A percentile compares a stretch with the other conserved stretches of the same genome.
These are phyloP conservation scores for Tinamus guttatus DNA, from an alignment of 2,113 vertebrate genomes.

Conservation along the genomic window DNA sequence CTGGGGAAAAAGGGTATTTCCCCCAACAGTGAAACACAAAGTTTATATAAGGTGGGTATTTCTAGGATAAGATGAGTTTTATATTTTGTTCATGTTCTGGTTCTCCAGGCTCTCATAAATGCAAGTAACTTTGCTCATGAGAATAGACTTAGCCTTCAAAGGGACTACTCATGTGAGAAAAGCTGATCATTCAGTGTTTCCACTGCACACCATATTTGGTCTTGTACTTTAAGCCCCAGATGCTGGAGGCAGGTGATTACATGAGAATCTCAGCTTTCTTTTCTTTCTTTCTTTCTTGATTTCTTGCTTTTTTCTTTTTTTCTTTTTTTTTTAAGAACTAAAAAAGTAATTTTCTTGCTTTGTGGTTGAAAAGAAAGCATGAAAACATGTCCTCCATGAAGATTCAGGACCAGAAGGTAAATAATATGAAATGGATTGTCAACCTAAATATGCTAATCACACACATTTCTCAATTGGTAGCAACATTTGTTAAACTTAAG, in stretches of 20 bases:
- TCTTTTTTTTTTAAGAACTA: neutral
- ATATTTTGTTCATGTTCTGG: neutral
- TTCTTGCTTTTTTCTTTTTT: too few species aligned
- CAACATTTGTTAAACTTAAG: neutral
- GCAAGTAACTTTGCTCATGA: neutral
- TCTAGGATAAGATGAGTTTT: neutral
- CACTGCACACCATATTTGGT: conserved; percentile 44
- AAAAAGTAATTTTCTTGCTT: neutral
- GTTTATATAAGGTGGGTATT: neutral
- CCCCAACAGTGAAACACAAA: neutral
- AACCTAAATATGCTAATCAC: neutral
- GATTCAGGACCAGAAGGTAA: neutral
- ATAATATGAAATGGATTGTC: neutral
- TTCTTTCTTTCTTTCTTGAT: too few species aligned
- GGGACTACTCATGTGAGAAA: conserved; percentile 54
- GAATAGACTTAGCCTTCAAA: conserved; percentile 29
- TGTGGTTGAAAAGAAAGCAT: conserved; percentile 27
- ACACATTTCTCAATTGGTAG: neutral
- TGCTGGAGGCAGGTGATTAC: conserved; percentile 18
- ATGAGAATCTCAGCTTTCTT: conserved; percentile 20
- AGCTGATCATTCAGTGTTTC: conserved; percentile 49
- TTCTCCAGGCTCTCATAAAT: neutral
- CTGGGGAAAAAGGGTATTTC: conserved; percentile 33
- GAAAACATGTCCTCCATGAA: neutral
- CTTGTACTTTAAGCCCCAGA: neutral